Evolutionary conservation across 2,888 invertebrate genomes (phyloP).

Genomic region (Drosophila histrio): DNA sequence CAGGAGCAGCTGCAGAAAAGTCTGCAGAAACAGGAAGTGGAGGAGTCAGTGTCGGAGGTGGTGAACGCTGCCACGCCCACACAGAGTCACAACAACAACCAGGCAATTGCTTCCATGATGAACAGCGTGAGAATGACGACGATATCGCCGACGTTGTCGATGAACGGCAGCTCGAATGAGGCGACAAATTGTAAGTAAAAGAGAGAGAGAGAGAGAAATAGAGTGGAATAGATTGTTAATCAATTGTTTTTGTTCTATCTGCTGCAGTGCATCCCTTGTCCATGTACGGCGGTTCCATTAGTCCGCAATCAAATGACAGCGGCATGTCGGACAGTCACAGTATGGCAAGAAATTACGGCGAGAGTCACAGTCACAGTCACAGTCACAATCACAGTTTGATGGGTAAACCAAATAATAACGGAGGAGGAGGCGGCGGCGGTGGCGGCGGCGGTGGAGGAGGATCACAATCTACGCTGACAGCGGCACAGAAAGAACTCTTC

Average conservation of each 20-base stretch:
- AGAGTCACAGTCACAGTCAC: constrained; percentile 42
- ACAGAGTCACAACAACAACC: constrained; percentile 63
- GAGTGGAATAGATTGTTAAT: no score
- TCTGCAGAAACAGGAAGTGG: not conserved
- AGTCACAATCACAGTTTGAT: constrained; percentile 35
- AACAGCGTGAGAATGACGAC: constrained; percentile 75
- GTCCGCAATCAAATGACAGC: constrained; percentile 84
- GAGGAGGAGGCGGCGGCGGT: constrained; percentile 4
- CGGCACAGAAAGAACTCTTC: constrained; percentile 91
- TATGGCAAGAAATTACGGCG: constrained; percentile 54
- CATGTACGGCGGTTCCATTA: constrained; percentile 82
- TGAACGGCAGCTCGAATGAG: constrained; percentile 82
- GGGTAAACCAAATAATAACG: constrained; percentile 68
- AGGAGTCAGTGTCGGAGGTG: constrained; percentile 74
- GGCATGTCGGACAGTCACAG: constrained; percentile 72
- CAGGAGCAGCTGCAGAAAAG: no score
- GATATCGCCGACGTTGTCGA: constrained; percentile 85
- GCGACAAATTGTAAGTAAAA: constrained; percentile 77
- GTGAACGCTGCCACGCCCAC: constrained; percentile 65
- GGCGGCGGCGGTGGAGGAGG: constrained; percentile 3
- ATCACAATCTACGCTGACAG: constrained; percentile 60
- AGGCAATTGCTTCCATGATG: constrained; percentile 69
- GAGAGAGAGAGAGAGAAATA: no score
- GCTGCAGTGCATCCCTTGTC: constrained; percentile 76
- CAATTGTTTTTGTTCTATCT: no score